Evolutionary conservation across 1,140 invertebrate species (phyloP), one percentile per base, ranked within the genome.

Genomic region (Drosophila funebris): DNA sequence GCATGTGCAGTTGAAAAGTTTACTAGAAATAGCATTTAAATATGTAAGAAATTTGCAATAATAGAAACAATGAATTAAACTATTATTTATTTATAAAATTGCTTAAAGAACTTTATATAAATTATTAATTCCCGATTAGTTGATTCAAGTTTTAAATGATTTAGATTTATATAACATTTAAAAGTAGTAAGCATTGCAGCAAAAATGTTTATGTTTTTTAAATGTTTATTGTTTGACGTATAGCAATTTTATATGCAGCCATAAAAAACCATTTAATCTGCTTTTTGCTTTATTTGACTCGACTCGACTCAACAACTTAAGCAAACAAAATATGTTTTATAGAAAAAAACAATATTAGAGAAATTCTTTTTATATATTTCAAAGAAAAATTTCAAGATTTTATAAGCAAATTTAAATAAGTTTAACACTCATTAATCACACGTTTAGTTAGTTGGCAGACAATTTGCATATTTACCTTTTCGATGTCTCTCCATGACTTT

Each of bases 401-500:
- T 36, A 14, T 18, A 37, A 37, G 18, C 4, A 39, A 50, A 48
- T 24, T 39, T 7, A 37, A 39, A 33, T 29, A 20, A 2, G 1
- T 9, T 29, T n/a, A 9, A 16, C 29, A 18, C 22, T 16, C 41
- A 70, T 70, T 33, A 70, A 70, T 70, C 60, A 44, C 6, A 18
- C 24, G 24, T 54, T 9, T 33, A 54, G 39, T 29, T 16, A 33
- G 16, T 36, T 53, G 20, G 20, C 27, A 44, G 1, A 29, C 20
- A 22, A 27, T 57, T 50, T 16, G 44, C 52, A 48, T 56, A 31
- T 53, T 54, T 13, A 16, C 4, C 33, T 41, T 52, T 50, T 43
- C 22, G n/a, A 16, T 57, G 41, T 48, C 6, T n/a, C 9, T 9
- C 60, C 54, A 52, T 63, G 57, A 46, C 61, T 33, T 73, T 53